Base-by-base conservation (phyloP, 1,140 invertebrate species). In the Calephelis virginiensis region DNA sequence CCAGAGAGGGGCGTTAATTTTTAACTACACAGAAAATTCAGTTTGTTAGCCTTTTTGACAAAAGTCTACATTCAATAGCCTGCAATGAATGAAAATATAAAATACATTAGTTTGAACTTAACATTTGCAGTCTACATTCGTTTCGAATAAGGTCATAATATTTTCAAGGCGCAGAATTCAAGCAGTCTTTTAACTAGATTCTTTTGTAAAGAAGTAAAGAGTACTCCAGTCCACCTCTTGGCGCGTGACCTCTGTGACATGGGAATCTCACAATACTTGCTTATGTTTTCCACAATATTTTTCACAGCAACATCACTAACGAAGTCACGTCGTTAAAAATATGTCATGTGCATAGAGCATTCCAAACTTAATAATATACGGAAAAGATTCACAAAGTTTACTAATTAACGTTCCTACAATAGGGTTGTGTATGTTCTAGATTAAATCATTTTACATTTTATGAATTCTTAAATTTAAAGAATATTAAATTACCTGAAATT, bases 171-270 rank as follows among this genome's bases (percentile, higher is more conserved):
- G 53, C 28, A 56, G 53, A 56, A 37, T 28, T 56, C 53, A 56
- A 56, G 53, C 17, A 56, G 53, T 56, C 53, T 56, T 56, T 56
- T 56, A 56, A 56, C 53, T 56, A 56, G 53, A 56, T 56, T 56
- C 53, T 56, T 56, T 56, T 56, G 53, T 56, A 56, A 56, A 56
- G 49, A 53, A 53, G 53, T 56, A 14, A 28, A 56, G 53, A 56
- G 53, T 56, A 12, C 53, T 56, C 53, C 17, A 56, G 53, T 56
- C 53, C 53, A 56, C 53, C 53, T 56, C 53, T 56, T 12, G 53
- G 53, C 53, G 53, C 53, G 53, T 56, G 53, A 56, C 53, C 53
- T 37, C 53, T 37, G 53, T 37, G 53, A 56, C 53, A 56, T 56
- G 28, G 10, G 53, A 53, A 38, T 59, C 53, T 59, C 53, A 59